phyloP scores from a whole-genome alignment of 2,888 invertebrate genomes.

The Acronicta psi region DNA sequence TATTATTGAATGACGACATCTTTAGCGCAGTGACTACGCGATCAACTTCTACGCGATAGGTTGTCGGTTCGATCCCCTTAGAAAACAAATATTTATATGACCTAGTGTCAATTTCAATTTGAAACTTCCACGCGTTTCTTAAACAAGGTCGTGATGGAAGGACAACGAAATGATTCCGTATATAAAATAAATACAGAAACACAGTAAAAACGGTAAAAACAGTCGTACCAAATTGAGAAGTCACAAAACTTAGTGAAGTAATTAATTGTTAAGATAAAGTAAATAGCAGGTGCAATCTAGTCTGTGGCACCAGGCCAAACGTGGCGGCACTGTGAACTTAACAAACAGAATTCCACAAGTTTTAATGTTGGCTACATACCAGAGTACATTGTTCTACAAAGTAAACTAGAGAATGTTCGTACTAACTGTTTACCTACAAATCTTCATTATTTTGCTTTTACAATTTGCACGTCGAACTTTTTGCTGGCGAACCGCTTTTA shows the following conservation, averaged over 20 bases:
- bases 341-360: conserved; percentile 53
- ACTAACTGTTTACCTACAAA: conserved; percentile 5
- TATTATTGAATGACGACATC: too few species aligned
- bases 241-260: conserved; percentile 42
- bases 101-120: too few species aligned
- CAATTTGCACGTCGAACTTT: not conserved
- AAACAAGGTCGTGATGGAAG: too few species aligned
- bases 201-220: not conserved
- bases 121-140: too few species aligned
- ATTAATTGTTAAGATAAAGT: conserved; percentile 53
- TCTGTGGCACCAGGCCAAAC: conserved; percentile 47
- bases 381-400: conserved; percentile 29
- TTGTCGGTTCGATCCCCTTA: too few species aligned
- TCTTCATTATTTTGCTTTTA: conserved; percentile 1
- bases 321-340: conserved; percentile 25
- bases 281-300: conserved; percentile 55
- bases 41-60: too few species aligned
- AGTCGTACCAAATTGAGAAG: conserved; percentile 35
- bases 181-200: too few species aligned
- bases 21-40: too few species aligned
- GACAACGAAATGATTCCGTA: too few species aligned
- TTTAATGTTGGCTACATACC: conserved; percentile 46
- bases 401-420: conserved; percentile 6
- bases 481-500: too few species aligned
- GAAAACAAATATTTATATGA: too few species aligned